Evolutionary conservation across 2,888 invertebrate genomes (phyloP), one percentile per base, ranked within the genome.

Genomic region (Drosophila melanosoma): DNA sequence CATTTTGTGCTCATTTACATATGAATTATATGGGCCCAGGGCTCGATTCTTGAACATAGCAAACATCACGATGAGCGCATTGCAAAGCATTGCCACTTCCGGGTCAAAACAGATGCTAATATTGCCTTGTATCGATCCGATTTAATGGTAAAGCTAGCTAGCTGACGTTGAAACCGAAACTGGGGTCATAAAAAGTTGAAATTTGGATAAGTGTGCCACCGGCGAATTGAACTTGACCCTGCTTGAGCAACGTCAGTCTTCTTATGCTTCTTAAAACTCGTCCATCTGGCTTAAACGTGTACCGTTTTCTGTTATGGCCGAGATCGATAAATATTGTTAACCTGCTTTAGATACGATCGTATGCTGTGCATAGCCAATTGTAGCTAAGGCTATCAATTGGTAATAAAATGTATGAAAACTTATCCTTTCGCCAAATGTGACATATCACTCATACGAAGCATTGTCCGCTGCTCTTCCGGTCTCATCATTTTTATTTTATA

Each of bases 181-280:
- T 89, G 85, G 88, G 88, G 88, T 87, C 90, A 85, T 36, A 20
- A 52, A 40, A 56, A 69, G 89, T 79, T 84, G 68, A 85, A 74
- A 66, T 73, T 64, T 63, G 63, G 38, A 51, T 83, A 88, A 88
- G 77, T 86, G 90, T 87, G 87, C 90, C 90, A 86, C 89, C 87
- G 87, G 87, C 80, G 38, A 76, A 83, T 89, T 90, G 87, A 87
- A 90, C 87, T 87, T 87, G 87, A 87, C 83, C 90, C 78, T 78
- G 86, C 71, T 68, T 60, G 58, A 54, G 48, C 54, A 59, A 64
- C 58, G 52, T 12, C 42, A 69, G 36, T 68, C 54, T 49, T 52
- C 33, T 58, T 60, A 51, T 63, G 61, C 40, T 65, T 45, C n/a
- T 42, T 54, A 56, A 53, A 71, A 71, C 65, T 81, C 68, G 76